Evolutionary conservation across 2,797 vertebrate species (phyloP).

Genomic region (Cephalopachus bancanus): DNA sequence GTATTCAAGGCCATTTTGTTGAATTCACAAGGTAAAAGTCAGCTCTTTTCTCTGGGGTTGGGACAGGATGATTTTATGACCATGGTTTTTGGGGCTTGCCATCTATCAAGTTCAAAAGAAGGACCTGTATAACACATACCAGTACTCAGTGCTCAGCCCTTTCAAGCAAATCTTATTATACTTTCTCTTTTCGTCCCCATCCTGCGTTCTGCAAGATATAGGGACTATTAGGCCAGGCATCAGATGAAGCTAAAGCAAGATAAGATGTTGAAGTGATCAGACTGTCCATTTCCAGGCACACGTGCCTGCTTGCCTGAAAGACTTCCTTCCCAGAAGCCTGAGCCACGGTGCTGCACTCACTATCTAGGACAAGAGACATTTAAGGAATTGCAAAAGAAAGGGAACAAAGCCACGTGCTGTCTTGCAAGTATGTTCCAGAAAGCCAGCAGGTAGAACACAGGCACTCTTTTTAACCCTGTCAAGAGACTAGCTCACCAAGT

Average conservation of each 20-base stretch:
- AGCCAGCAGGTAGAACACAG: slow-evolving; percentile 53
- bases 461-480: slow-evolving; percentile 36
- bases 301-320: slow-evolving; percentile 14
- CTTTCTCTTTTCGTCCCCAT: neutral
- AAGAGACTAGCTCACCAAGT: slow-evolving; percentile 40
- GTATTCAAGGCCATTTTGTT: slow-evolving; percentile 86
- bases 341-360: slow-evolving; percentile 28
- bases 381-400: slow-evolving; percentile 63
- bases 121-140: neutral
- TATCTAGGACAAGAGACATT: slow-evolving; percentile 68
- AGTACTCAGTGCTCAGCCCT: neutral
- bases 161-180: slow-evolving; percentile 42
- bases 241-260: slow-evolving; percentile 49
- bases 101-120: slow-evolving; percentile 68
- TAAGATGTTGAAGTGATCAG: slow-evolving; percentile 45
- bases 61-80: slow-evolving; percentile 75
- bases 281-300: slow-evolving; percentile 39
- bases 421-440: slow-evolving; percentile 51
- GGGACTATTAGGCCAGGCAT: neutral
- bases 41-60: slow-evolving; percentile 73
- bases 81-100: neutral
- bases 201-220: slow-evolving; percentile 30
- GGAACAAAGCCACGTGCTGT: slow-evolving; percentile 32
- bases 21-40: slow-evolving; percentile 82
- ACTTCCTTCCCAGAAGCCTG: slow-evolving; percentile 42